A percentile compares a stretch with the other conserved stretches of the same genome.
Conservation (phyloP, 1,140 invertebrate genomes). For the Hyles euphorbiae region DNA sequence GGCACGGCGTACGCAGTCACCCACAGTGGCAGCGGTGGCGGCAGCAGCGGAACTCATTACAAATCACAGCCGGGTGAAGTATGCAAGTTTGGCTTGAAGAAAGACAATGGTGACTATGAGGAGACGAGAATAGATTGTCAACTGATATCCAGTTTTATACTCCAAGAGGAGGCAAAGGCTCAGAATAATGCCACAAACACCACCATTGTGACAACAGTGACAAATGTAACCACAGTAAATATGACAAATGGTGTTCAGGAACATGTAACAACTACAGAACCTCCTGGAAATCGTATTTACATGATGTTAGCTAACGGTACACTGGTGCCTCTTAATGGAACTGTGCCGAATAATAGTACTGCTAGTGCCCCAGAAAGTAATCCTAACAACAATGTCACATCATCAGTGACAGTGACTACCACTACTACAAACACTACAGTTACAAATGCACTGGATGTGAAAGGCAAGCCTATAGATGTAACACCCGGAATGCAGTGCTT, state of each 20-base stretch:
- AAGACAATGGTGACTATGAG: conserved; percentile 63
- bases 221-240: conserved; percentile 53
- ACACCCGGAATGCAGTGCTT: conserved; percentile 64
- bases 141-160: conserved; percentile 60
- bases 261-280: conserved; percentile 6
- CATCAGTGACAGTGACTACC: conserved; percentile 42
- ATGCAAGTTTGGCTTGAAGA: conserved; percentile 60
- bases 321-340: conserved; percentile 45
- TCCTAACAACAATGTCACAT: conserved; percentile 25
- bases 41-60: conserved; percentile 27
- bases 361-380: conserved; percentile 17
- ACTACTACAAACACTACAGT: conserved; percentile 59
- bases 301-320: conserved; percentile 56
- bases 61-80: conserved; percentile 50
- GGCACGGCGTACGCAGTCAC: conserved; percentile 48
- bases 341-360: conserved; percentile 24
- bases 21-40: conserved; percentile 15
- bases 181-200: conserved; percentile 35
- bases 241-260: conserved; percentile 22
- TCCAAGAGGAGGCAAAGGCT: conserved; percentile 41
- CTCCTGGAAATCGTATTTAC: conserved; percentile 29
- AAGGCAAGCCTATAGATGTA: conserved; percentile 54
- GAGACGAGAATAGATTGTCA: conserved; percentile 65
- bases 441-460: conserved; percentile 53
- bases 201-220: conserved; percentile 45